phyloP scores from a whole-genome alignment of 2,797 vertebrate species.

The Tenualosa thibaudeaui region DNA sequence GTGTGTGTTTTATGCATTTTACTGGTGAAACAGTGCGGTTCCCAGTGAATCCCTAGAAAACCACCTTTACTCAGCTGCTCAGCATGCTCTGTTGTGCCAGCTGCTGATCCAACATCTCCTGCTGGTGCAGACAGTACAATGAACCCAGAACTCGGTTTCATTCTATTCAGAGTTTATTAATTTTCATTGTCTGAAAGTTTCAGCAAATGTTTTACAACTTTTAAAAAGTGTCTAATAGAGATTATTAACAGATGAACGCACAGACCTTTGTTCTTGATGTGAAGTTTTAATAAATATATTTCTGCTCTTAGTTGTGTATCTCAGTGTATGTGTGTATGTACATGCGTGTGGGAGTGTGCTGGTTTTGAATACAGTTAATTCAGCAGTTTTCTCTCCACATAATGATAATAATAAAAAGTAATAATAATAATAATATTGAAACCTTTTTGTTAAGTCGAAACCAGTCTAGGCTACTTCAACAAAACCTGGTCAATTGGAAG shows the following conservation, averaged over 20 bases:
- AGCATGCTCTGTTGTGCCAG: conserved; percentile 61
- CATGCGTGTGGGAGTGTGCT: neutral
- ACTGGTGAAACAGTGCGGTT: conserved; percentile 58
- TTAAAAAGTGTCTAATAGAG: conserved; percentile 6
- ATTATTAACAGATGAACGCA: neutral
- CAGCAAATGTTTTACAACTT: neutral
- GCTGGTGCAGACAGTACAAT: neutral
- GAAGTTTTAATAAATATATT: neutral
- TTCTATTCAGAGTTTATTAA: neutral
- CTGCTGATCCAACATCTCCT: conserved; percentile 40
- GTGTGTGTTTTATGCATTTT: conserved; percentile 58
- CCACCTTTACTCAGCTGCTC: conserved; percentile 51
- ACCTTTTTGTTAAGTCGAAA: neutral
- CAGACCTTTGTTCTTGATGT: neutral
- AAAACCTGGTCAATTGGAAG: no score
- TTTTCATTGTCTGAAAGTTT: neutral
- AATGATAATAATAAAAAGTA: neutral
- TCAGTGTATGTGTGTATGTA: neutral
- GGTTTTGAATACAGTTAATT: neutral
- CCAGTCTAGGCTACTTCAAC: no score
- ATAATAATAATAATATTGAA: no score
- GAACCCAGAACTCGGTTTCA: conserved; percentile 19
- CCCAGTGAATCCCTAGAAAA: conserved; percentile 38
- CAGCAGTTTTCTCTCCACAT: neutral
- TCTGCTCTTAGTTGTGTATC: neutral